phyloP scores from a whole-genome alignment of 1,140 invertebrate species.

The Drosophila mayri region DNA sequence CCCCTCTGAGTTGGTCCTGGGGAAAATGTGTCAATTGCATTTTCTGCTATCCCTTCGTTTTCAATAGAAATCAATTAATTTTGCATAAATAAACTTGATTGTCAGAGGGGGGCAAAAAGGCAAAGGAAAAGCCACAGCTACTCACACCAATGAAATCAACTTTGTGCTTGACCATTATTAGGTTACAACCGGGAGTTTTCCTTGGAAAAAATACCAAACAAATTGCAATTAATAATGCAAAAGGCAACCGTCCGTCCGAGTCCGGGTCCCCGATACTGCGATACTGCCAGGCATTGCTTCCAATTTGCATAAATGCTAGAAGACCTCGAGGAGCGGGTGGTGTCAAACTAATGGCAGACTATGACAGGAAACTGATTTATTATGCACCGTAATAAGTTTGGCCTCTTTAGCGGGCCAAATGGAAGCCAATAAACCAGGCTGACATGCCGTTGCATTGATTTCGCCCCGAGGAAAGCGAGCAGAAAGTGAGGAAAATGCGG shows the following conservation, averaged over 20 bases:
- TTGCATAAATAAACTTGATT: conserved; percentile 69
- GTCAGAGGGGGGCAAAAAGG: conserved; percentile 9
- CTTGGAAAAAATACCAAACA: conserved; percentile 72
- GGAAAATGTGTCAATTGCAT: conserved; percentile 66
- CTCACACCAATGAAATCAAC: conserved; percentile 5
- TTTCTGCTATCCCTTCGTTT: conserved; percentile 42
- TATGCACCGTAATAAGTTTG: conserved; percentile 80
- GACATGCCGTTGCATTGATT: conserved; percentile 66
- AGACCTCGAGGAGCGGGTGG: conserved; percentile 44
- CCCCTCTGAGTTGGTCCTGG: not conserved
- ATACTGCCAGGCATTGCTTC: conserved; percentile 27
- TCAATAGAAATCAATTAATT: conserved; percentile 80
- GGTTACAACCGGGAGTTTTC: conserved; percentile 49
- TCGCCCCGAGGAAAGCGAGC: conserved; percentile 36
- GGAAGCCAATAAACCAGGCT: conserved; percentile 50
- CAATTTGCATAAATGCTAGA: conserved; percentile 78
- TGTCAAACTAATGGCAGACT: conserved; percentile 77
- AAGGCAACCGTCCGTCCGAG: conserved; percentile 16
- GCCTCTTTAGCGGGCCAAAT: conserved; percentile 65
- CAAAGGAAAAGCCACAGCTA: conserved; percentile 2
- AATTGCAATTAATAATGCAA: conserved; percentile 81
- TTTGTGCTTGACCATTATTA: conserved; percentile 50
- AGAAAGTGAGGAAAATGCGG: conserved; percentile 27
- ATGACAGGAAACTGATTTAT: conserved; percentile 78
- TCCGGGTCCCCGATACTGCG: conserved; percentile 24